phyloP scores from a whole-genome alignment of 1,140 invertebrate species.

The Rhysida immarginata region DNA sequence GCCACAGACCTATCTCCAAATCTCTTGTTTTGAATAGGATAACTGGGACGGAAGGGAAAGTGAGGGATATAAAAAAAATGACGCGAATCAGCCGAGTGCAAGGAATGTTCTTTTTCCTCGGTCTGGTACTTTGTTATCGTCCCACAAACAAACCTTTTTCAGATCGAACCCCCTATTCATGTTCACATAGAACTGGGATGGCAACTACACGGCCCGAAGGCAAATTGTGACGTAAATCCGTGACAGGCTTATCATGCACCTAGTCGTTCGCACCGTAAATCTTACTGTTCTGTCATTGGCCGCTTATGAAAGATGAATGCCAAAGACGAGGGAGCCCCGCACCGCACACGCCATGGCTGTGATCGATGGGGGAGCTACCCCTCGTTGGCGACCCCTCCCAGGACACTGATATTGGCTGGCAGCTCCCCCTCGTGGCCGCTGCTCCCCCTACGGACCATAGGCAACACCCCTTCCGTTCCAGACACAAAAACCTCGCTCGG shows the following conservation, averaged over 20 bases:
- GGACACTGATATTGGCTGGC: not conserved
- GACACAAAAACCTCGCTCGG: too few relatives aligned
- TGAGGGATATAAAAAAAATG: too few relatives aligned
- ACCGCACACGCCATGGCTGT: not conserved
- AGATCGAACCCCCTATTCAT: too few relatives aligned
- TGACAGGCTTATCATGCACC: slow-evolving; percentile 4
- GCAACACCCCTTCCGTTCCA: too few relatives aligned
- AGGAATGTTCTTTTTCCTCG: too few relatives aligned
- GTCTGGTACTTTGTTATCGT: too few relatives aligned
- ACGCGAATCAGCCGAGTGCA: too few relatives aligned
- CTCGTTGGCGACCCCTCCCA: not conserved
- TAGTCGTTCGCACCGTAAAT: not conserved
- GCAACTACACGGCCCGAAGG: not conserved
- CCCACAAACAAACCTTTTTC: too few relatives aligned
- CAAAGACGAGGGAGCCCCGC: not conserved
- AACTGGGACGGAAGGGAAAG: too few relatives aligned
- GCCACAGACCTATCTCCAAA: too few relatives aligned
- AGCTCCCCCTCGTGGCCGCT: not conserved
- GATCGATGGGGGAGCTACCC: not conserved
- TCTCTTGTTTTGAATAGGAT: too few relatives aligned
- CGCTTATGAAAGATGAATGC: slow-evolving; percentile 5
- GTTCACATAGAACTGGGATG: too few relatives aligned
- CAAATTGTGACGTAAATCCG: slow-evolving; percentile 6
- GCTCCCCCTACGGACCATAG: not conserved
- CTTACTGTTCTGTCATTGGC: not conserved